Evolutionary conservation across 2,888 invertebrate species (phyloP).

Genomic region (Drosophila anomalata): DNA sequence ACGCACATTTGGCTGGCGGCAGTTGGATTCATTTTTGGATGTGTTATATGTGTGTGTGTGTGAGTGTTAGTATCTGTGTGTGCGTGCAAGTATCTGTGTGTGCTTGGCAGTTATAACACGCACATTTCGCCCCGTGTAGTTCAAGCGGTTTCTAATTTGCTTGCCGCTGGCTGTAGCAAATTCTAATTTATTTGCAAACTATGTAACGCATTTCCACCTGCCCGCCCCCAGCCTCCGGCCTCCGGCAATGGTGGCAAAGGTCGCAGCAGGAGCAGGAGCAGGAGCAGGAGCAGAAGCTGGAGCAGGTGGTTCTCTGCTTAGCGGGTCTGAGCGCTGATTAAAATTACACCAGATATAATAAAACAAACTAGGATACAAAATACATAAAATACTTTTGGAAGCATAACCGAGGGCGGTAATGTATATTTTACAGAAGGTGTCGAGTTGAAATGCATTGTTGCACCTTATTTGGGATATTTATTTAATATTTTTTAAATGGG

Average conservation of each 20-base stretch:
- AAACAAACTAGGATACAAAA: constrained; percentile 2
- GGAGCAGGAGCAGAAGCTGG: constrained; percentile 19
- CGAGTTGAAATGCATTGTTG: neutral
- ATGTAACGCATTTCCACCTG: constrained; percentile 46
- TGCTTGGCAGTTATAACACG: constrained; percentile 60
- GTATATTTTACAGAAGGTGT: constrained; percentile 1
- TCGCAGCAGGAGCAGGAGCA: constrained; percentile 47
- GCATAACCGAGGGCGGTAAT: constrained; percentile 1
- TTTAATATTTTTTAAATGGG: neutral
- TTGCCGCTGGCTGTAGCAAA: constrained; percentile 66
- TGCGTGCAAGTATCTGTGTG: constrained; percentile 36
- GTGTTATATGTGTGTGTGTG: constrained; percentile 13
- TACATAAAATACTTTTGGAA: neutral
- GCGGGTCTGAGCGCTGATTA: constrained; percentile 33
- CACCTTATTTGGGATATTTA: neutral
- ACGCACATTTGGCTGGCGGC: constrained; percentile 48
- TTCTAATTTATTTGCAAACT: constrained; percentile 76
- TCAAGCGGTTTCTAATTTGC: constrained; percentile 73
- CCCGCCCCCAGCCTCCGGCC: constrained; percentile 2
- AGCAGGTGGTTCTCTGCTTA: neutral
- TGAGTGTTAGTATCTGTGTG: constrained; percentile 28
- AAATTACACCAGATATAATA: constrained; percentile 30
- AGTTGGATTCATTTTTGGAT: constrained; percentile 40
- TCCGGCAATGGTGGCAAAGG: constrained; percentile 36
- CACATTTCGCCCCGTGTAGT: constrained; percentile 56